Evolutionary conservation across 2,888 invertebrate species (phyloP), one percentile per base, ranked within the genome.

Genomic region (Metallyticus violacea): DNA sequence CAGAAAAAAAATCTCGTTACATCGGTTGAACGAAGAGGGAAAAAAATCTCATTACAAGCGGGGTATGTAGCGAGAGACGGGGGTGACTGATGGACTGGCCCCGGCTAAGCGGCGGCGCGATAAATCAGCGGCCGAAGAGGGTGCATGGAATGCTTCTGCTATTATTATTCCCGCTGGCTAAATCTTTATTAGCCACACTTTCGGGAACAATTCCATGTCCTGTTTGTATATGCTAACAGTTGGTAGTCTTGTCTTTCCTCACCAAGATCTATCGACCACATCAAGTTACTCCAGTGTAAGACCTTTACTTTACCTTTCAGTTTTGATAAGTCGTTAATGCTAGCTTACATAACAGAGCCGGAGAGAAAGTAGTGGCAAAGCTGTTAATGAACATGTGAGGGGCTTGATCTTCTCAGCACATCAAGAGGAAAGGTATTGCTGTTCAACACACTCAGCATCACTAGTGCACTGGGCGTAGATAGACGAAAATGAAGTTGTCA

Each of bases 21-120:
- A 88, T 88, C 86, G 87, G 87, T 86, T 87, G 81, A 62, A 84
- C 40, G 40, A 62, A 62, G 85, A 85, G 86, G 30, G 76, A 77
- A 85, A 87, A 86, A 87, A 88, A 88, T 88, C 88, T 88, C 88
- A 88, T 88, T 88, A 88, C 87, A 86, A 82, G 82, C 26, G 27
- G 22, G 82, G 76, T 76, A 77, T 27, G 77, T 27, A 22, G 83
- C 78, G 83, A 4, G 76, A 27, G 27, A 78, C 25, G 84, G 28
- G 86, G 81, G 86, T 87, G 87, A 87, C 80, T 86, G 86, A 87
- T 87, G 87, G 77, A 80, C 78, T 79, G 79, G 26, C 77, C 87
- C 85, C 62, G 83, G 86, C 79, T 77, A 87, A 81, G 86, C 78
- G 86, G 86, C 87, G 86, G 87, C 85, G 79, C 87, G 77, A 86